These are phyloP conservation scores for Byasa hedistus DNA, from an alignment of 2,888 invertebrate species.

Conservation along the genomic window DNA sequence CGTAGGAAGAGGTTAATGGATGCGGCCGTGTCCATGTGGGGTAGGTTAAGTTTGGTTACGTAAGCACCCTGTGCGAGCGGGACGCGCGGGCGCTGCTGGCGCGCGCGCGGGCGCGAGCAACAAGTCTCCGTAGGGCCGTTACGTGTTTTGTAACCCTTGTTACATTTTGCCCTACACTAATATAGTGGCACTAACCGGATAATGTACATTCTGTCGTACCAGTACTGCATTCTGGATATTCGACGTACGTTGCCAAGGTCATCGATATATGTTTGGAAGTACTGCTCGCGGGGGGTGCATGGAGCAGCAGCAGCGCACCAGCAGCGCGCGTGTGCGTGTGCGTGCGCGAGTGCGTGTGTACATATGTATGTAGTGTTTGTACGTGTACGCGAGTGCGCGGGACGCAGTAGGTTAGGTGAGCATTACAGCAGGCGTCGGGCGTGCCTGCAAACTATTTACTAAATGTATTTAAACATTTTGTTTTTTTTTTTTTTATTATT, in stretches of 20 bases:
- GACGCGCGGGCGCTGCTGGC: slow-evolving; percentile 28
- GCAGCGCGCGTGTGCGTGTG: slow-evolving; percentile 30
- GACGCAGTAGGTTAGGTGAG: slow-evolving; percentile 54
- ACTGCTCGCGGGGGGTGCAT: too few species aligned
- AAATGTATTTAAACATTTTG: slow-evolving; percentile 65
- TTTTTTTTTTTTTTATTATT: slow-evolving; percentile 47
- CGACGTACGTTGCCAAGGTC: too few species aligned
- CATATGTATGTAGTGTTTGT: slow-evolving; percentile 43
- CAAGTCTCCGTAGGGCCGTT: too few species aligned
- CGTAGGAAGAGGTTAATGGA: slow-evolving; percentile 29
- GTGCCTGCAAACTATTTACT: slow-evolving; percentile 59
- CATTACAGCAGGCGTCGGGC: slow-evolving; percentile 64
- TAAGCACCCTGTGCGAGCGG: slow-evolving; percentile 64
- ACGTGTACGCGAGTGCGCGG: slow-evolving; percentile 48
- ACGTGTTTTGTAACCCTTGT: too few species aligned
- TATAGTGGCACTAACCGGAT: too few species aligned
- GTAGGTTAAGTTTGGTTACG: slow-evolving; percentile 64
- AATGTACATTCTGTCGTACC: too few species aligned
- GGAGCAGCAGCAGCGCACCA: too few species aligned
- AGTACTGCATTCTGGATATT: too few species aligned
- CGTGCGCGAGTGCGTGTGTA: slow-evolving; percentile 46
- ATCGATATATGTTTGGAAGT: too few species aligned
- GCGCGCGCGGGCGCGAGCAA: neutral
- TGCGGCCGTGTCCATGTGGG: slow-evolving; percentile 50
- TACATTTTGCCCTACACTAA: too few species aligned